Percentiles rank a stretch among this genome's conserved stretches.
Evolutionary conservation across 2,113 vertebrate genomes (phyloP).

Genomic region (Pterocles orientalis): DNA sequence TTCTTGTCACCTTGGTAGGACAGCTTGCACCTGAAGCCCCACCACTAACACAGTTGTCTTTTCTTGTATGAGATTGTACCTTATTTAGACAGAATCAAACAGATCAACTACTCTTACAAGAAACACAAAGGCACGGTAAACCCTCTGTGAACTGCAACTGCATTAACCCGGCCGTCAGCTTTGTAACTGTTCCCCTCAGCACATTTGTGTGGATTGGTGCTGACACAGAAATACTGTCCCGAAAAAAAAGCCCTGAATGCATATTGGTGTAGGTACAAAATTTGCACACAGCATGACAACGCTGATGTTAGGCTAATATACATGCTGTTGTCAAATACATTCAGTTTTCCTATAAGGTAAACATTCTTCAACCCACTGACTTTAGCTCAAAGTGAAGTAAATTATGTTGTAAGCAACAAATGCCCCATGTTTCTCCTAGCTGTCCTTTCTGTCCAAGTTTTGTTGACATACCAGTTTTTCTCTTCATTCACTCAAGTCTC

Average conservation of each 20-base stretch:
- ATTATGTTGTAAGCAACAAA: not conserved
- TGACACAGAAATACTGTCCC: not conserved
- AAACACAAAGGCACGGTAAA: not conserved
- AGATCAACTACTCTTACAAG: not conserved
- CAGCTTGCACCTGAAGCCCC: not conserved
- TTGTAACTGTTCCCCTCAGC: not conserved
- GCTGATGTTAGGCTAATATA: not conserved
- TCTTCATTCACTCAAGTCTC: not conserved
- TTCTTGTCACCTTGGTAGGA: not conserved
- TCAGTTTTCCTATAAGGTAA: not conserved
- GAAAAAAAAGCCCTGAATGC: not conserved
- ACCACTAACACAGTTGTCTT: fast-evolving
- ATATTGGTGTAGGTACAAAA: not conserved
- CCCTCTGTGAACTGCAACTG: fast-evolving
- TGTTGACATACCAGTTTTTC: not conserved
- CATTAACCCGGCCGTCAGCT: not conserved
- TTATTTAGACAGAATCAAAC: not conserved
- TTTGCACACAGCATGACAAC: fast-evolving
- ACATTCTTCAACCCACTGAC: not conserved
- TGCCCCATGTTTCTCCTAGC: not conserved
- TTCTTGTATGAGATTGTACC: not conserved
- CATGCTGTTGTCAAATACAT: fast-evolving
- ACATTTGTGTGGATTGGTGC: not conserved
- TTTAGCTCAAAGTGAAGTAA: not conserved
- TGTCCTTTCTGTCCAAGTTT: not conserved